These are phyloP conservation scores for Polydrusus tereticollis DNA, from an alignment of 2,888 invertebrate genomes.

Conservation along the genomic window DNA sequence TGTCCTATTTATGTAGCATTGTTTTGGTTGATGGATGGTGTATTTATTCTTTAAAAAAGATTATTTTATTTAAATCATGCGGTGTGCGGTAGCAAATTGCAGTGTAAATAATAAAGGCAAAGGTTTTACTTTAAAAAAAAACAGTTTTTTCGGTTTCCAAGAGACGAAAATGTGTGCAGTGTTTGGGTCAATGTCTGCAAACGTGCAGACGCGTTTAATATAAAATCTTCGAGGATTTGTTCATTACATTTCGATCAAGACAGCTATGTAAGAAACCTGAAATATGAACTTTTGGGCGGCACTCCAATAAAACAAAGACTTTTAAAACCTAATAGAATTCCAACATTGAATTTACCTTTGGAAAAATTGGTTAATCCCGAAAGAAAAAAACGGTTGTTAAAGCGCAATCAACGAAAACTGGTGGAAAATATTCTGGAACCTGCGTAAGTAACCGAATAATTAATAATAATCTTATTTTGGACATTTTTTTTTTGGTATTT, in stretches of 20 bases:
- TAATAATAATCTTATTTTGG: too few relatives aligned
- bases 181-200: neutral
- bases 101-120: too few relatives aligned
- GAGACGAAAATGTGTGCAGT: neutral
- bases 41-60: too few relatives aligned
- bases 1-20: too few relatives aligned
- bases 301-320: neutral
- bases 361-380: neutral
- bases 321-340: neutral
- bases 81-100: too few relatives aligned
- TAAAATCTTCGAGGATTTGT: too few relatives aligned
- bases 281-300: neutral
- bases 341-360: neutral
- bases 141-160: conserved; percentile 2
- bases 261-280: neutral
- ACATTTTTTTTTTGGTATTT: too few relatives aligned
- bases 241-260: too few relatives aligned
- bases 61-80: too few relatives aligned
- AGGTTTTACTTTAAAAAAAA: too few relatives aligned
- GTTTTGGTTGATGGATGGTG: too few relatives aligned
- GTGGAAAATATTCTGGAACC: neutral
- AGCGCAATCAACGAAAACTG: neutral
- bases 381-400: neutral
- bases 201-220: too few relatives aligned
- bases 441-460: neutral